Evolutionary conservation across 2,888 invertebrate genomes (phyloP).

Genomic region (Habrosyne pyritoides): DNA sequence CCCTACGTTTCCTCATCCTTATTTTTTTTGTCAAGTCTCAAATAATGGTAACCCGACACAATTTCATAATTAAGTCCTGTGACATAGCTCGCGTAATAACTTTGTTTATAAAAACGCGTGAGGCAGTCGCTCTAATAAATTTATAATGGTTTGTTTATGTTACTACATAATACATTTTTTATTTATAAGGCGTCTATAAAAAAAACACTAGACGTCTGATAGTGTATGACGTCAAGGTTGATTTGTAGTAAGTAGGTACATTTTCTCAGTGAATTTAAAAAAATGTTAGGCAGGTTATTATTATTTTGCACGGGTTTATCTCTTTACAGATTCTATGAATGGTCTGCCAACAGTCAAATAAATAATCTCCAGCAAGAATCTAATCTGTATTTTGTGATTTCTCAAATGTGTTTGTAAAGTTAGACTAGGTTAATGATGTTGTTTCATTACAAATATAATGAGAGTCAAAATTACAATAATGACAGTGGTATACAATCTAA

Average conservation of each 20-base stretch:
- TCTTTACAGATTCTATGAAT: too few relatives aligned
- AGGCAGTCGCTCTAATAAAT: neutral
- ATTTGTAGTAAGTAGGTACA: neutral
- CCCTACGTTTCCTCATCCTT: neutral
- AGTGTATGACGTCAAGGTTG: neutral
- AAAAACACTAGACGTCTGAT: neutral
- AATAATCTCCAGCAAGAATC: too few relatives aligned
- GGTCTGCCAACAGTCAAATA: too few relatives aligned
- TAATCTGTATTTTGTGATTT: neutral
- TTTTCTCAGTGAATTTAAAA: neutral
- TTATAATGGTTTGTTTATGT: neutral
- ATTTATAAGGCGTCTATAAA: neutral
- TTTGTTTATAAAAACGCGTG: neutral
- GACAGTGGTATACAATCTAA: slow-evolving; percentile 53
- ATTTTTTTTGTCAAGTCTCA: neutral
- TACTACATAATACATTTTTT: slow-evolving; percentile 6
- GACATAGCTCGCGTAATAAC: neutral
- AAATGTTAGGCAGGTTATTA: too few relatives aligned
- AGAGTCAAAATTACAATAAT: slow-evolving; percentile 18
- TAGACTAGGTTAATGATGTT: neutral
- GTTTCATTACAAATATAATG: neutral
- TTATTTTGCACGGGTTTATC: too few relatives aligned
- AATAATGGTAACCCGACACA: neutral
- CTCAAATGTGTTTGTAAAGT: neutral
- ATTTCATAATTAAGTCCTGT: neutral